Evolutionary conservation across 2,113 vertebrate species (phyloP).

Genomic region (human): DNA sequence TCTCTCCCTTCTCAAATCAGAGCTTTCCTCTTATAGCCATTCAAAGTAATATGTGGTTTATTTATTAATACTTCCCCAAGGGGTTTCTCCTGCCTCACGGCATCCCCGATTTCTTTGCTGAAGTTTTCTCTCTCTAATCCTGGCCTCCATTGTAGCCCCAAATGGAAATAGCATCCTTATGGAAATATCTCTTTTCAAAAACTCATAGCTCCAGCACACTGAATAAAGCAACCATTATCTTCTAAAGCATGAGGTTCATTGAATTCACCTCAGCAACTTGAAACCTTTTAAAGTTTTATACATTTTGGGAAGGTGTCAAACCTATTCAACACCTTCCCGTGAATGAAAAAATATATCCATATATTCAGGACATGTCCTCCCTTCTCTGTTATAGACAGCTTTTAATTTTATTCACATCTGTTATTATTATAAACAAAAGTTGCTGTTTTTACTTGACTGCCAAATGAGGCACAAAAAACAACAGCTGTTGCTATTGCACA

Average conservation of each 20-base stretch:
- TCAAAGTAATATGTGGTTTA: background rate
- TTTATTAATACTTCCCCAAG: background rate
- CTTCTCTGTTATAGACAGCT: slow-evolving; percentile 77
- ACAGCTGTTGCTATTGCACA: slow-evolving; percentile 88
- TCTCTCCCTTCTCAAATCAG: background rate
- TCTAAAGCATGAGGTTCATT: background rate
- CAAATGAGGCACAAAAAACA: slow-evolving; percentile 85
- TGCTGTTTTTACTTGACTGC: slow-evolving; percentile 82
- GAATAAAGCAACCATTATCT: slow-evolving; percentile 67
- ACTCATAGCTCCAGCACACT: background rate
- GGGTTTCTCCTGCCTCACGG: background rate
- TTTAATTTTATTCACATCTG: slow-evolving; percentile 88
- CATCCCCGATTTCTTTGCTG: background rate
- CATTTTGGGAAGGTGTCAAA: slow-evolving; percentile 79
- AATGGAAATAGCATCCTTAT: background rate
- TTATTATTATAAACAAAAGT: slow-evolving; percentile 86
- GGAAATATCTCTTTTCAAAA: slow-evolving; percentile 59
- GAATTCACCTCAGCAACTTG: slow-evolving; percentile 70
- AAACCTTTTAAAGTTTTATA: slow-evolving; percentile 71
- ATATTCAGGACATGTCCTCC: slow-evolving; percentile 72
- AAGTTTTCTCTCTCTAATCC: background rate
- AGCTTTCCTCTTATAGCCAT: background rate
- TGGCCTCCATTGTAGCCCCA: background rate
- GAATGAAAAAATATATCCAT: slow-evolving; percentile 67
- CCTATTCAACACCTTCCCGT: slow-evolving; percentile 72